These are phyloP conservation scores for Drosophila orena DNA, from an alignment of 1,140 invertebrate species.

Conservation along the genomic window DNA sequence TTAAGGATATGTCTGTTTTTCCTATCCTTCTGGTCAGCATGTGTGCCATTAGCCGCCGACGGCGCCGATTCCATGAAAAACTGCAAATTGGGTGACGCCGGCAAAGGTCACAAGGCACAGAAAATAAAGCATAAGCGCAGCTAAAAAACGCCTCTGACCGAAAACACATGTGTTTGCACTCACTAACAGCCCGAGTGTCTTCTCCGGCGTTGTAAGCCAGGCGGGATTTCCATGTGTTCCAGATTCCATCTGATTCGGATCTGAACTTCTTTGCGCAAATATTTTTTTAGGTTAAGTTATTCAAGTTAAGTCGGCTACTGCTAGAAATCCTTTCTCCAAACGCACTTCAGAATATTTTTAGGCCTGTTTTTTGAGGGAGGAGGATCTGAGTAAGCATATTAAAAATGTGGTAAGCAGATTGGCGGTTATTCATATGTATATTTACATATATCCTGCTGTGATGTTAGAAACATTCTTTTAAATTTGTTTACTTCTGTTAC, in stretches of 20 bases:
- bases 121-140: constrained; percentile 11
- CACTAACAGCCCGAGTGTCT: constrained; percentile 6
- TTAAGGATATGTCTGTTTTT: constrained; percentile 32
- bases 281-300: not conserved
- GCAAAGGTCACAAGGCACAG: constrained; percentile 49
- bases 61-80: constrained; percentile 77
- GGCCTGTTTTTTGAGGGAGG: not conserved
- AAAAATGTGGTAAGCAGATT: no score
- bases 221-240: constrained; percentile 22
- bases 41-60: constrained; percentile 54
- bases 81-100: constrained; percentile 70
- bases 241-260: constrained; percentile 20
- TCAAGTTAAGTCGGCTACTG: not conserved
- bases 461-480: no score
- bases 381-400: no score
- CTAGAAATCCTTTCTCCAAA: constrained; percentile 30
- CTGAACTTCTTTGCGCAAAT: constrained; percentile 11
- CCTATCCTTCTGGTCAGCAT: constrained; percentile 70
- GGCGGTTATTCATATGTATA: no score
- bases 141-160: constrained; percentile 4
- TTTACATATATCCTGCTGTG: no score
- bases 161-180: not conserved
- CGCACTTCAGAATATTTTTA: not conserved
- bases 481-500: no score
- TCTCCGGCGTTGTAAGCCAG: not conserved